Evolutionary conservation across 2,797 vertebrate genomes (phyloP).

Genomic region (Chaenodraco wilsoni): DNA sequence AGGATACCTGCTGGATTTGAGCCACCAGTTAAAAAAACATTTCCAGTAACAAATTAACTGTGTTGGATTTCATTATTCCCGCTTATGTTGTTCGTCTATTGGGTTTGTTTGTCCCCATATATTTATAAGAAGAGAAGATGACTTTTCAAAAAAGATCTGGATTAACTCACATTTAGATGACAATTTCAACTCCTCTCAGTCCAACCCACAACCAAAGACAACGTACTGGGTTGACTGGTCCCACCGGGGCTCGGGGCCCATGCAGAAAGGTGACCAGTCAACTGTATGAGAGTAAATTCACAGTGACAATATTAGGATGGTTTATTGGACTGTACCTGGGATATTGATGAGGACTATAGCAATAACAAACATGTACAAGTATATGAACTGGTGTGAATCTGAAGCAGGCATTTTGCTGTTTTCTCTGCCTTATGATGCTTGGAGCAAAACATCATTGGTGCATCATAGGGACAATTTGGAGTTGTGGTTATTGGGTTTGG

Average conservation of each 20-base stretch:
- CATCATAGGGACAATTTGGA: constrained; percentile 38
- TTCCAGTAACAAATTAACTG: constrained; percentile 35
- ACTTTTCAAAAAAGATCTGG: constrained; percentile 19
- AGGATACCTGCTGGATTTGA: constrained; percentile 77
- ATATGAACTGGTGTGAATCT: constrained; percentile 49
- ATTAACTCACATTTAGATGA: constrained; percentile 38
- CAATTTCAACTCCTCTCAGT: constrained; percentile 46
- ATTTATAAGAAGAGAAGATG: constrained; percentile 60
- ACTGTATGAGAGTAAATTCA: constrained; percentile 23
- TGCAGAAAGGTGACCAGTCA: constrained; percentile 30
- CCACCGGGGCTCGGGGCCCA: constrained; percentile 29
- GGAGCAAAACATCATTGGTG: constrained; percentile 39
- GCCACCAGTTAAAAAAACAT: constrained; percentile 66
- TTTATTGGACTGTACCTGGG: constrained; percentile 48
- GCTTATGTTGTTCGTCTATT: constrained; percentile 43
- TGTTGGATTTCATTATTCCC: constrained; percentile 47
- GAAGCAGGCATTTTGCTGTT: constrained; percentile 24
- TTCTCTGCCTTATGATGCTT: constrained; percentile 30
- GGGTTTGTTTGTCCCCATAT: constrained; percentile 51
- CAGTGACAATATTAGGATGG: constrained; percentile 37
- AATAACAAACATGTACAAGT: constrained; percentile 74
- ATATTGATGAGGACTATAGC: constrained; percentile 69
- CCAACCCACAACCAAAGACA: constrained; percentile 72
- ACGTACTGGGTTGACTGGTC: constrained; percentile 46
- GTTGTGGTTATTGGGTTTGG: constrained; percentile 54